Percentiles rank a stretch among this genome's conserved stretches.
Evolutionary conservation across 53 echinoderm and acorn worm genomes (phyloP).

Genomic region (Echinometra lucunter): DNA sequence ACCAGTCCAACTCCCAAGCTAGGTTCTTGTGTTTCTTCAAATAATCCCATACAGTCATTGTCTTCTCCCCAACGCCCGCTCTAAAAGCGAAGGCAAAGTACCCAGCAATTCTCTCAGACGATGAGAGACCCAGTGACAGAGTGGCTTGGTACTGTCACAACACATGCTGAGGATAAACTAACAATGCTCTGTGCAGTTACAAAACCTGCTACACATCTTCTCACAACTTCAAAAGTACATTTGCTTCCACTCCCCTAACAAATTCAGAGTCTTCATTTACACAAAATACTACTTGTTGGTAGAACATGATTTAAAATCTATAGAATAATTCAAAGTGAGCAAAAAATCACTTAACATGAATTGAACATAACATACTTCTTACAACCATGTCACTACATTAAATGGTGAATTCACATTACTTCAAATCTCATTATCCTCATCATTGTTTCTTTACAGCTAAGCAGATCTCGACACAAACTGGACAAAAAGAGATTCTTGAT

Average conservation of each 20-base stretch:
- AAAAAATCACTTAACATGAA: neutral
- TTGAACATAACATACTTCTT: neutral
- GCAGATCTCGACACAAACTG: neutral
- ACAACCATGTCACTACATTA: neutral
- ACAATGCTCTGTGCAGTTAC: slow-evolving; percentile 34
- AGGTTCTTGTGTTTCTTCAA: slow-evolving; percentile 29
- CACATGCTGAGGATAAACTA: slow-evolving; percentile 48
- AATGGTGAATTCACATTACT: neutral
- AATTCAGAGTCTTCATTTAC: neutral
- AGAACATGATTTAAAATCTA: neutral
- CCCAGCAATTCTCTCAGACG: neutral
- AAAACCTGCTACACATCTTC: neutral
- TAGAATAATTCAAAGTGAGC: neutral
- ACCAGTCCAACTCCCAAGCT: neutral
- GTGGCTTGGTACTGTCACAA: slow-evolving; percentile 60
- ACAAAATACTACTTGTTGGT: neutral
- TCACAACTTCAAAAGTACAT: neutral
- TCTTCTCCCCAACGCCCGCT: slow-evolving; percentile 41
- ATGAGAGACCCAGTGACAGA: slow-evolving; percentile 65
- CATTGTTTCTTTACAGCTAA: slow-evolving; percentile 2
- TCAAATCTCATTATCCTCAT: neutral
- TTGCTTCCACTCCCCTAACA: neutral
- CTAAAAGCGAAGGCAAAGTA: slow-evolving; percentile 17
- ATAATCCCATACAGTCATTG: slow-evolving; percentile 28
- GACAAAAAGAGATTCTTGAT: slow-evolving; percentile 41